phyloP scores from a whole-genome alignment of 2,888 invertebrate genomes.

The Lasioglossum morio region DNA sequence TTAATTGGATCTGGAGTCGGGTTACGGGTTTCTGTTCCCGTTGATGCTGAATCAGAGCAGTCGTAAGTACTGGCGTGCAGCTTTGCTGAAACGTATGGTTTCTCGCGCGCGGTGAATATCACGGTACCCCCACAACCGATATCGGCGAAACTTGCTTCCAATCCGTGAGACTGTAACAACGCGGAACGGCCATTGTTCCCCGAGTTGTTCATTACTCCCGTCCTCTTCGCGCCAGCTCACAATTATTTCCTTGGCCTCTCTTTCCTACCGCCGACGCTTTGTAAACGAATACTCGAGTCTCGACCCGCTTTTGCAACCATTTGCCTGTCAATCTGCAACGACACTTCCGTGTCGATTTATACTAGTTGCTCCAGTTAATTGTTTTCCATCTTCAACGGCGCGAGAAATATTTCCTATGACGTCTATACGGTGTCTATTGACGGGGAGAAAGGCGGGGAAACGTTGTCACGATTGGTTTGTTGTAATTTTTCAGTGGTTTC shows the following conservation, averaged over 20 bases:
- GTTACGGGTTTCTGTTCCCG: conserved; percentile 63
- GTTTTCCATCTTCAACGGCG: no score
- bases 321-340: neutral
- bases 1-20: conserved; percentile 71
- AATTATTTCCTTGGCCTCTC: neutral
- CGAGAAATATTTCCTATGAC: neutral
- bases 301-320: neutral
- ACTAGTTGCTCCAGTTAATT: neutral
- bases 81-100: conserved; percentile 44
- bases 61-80: conserved; percentile 40
- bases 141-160: conserved; percentile 26
- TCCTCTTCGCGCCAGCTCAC: neutral
- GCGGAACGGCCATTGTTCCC: neutral
- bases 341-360: neutral
- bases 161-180: neutral
- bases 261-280: neutral
- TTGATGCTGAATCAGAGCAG: conserved; percentile 54
- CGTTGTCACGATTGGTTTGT: no score
- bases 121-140: conserved; percentile 10
- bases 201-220: neutral
- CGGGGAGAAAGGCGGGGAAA: neutral
- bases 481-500: neutral
- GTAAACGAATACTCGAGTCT: neutral
- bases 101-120: conserved; percentile 24
- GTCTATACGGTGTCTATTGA: neutral